Conservation (phyloP, 1,140 invertebrate species). For the Gerris buenoi region DNA sequence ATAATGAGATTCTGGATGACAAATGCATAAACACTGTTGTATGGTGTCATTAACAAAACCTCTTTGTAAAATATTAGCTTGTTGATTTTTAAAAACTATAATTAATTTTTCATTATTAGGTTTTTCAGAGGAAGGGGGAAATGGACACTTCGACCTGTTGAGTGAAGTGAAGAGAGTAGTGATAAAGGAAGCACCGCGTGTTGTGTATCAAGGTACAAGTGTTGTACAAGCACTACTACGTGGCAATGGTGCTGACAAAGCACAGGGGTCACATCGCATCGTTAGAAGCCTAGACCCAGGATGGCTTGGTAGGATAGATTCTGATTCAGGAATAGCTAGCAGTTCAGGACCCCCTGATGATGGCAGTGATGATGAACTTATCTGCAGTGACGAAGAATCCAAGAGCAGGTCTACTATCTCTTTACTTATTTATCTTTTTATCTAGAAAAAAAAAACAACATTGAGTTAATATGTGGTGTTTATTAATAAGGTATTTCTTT, state of each 20-base stretch:
- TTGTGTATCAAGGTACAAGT: conserved; percentile 27
- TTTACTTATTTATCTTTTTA: no score
- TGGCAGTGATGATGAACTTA: neutral
- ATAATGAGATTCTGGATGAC: no score
- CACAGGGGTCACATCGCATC: conserved; percentile 4
- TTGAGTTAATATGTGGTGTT: no score
- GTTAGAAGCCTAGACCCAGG: conserved; percentile 34
- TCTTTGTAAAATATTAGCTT: no score
- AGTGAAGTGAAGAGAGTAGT: conserved; percentile 25
- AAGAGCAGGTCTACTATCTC: neutral
- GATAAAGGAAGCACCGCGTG: conserved; percentile 19
- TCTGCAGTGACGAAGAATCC: neutral
- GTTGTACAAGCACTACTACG: conserved; percentile 29
- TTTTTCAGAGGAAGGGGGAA: no score
- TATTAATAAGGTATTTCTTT: no score
- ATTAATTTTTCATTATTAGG: no score
- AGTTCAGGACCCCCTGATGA: neutral
- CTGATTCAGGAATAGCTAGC: conserved; percentile 15
- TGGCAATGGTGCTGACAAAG: conserved; percentile 21
- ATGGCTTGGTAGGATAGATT: conserved; percentile 37
- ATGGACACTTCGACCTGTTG: conserved; percentile 15
- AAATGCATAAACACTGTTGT: no score
- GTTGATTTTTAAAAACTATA: no score
- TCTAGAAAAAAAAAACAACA: no score
- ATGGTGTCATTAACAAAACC: no score